Evolutionary conservation across 2,113 vertebrate species (phyloP).

Genomic region (Noturus placidus): DNA sequence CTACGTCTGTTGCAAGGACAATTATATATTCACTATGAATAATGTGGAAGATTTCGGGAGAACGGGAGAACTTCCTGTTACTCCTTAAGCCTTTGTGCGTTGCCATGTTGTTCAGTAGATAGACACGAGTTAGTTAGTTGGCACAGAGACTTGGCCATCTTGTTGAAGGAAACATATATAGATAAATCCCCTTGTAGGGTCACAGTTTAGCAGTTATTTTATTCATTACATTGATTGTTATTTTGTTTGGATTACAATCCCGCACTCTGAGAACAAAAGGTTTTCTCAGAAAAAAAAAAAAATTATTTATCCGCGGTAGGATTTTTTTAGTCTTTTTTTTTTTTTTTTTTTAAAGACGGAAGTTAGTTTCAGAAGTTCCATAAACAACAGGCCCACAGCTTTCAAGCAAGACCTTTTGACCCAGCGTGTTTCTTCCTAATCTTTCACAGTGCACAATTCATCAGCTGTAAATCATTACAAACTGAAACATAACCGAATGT

Average conservation of each 20-base stretch:
- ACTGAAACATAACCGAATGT: neutral
- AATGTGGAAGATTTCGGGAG: neutral
- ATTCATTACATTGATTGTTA: neutral
- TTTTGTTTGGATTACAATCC: neutral
- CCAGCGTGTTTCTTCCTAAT: neutral
- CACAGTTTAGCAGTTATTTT: neutral
- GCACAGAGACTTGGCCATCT: neutral
- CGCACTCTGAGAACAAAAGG: neutral
- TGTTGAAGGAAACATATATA: neutral
- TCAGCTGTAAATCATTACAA: neutral
- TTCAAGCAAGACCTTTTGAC: neutral
- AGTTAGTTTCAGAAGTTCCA: neutral
- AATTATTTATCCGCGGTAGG: neutral
- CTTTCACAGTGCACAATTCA: neutral
- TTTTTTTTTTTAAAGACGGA: neutral
- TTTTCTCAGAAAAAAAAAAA: neutral
- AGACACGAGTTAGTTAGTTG: neutral
- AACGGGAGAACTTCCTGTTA: neutral
- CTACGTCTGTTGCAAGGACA: neutral
- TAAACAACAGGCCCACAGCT: neutral
- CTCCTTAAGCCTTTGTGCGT: neutral
- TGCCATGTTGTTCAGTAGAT: neutral
- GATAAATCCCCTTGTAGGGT: too few relatives aligned
- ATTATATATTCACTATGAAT: neutral
- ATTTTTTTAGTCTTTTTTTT: neutral